Conservation (phyloP, 2,797 vertebrate species). For the Gymnothorax reevesii region DNA sequence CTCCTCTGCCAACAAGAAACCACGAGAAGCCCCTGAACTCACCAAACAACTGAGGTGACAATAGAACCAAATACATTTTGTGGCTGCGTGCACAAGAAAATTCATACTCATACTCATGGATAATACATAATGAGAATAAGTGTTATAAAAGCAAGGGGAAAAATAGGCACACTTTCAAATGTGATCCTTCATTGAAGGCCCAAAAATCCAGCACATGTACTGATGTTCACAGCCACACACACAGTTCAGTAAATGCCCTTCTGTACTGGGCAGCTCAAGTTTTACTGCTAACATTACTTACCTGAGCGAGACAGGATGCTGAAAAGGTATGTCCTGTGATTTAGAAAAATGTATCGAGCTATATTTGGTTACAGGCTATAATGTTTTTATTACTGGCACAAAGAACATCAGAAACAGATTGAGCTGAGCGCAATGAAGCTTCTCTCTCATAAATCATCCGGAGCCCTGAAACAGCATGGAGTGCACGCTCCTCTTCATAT, state of each 20-base stretch:
- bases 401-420: not conserved
- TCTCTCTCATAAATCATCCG: not conserved
- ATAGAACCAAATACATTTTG: no score
- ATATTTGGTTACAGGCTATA: not conserved
- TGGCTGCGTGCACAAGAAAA: no score
- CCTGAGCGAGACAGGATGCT: not conserved
- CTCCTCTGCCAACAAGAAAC: not conserved
- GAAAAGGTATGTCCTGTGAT: not conserved
- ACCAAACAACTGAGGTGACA: no score
- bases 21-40: no score
- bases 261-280: not conserved
- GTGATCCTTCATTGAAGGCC: no score
- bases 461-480: not conserved
- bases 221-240: not conserved
- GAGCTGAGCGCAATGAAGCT: not conserved
- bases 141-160: no score
- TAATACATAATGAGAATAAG: no score
- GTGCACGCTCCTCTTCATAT: not conserved
- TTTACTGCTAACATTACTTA: not conserved
- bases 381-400: not conserved
- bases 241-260: no score
- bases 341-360: not conserved
- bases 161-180: no score
- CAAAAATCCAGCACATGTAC: no score
- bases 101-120: no score